Percentiles rank a stretch among this genome's conserved stretches.
phyloP scores from a whole-genome alignment of 2,113 vertebrate species.

The Dromiciops gliroides region DNA sequence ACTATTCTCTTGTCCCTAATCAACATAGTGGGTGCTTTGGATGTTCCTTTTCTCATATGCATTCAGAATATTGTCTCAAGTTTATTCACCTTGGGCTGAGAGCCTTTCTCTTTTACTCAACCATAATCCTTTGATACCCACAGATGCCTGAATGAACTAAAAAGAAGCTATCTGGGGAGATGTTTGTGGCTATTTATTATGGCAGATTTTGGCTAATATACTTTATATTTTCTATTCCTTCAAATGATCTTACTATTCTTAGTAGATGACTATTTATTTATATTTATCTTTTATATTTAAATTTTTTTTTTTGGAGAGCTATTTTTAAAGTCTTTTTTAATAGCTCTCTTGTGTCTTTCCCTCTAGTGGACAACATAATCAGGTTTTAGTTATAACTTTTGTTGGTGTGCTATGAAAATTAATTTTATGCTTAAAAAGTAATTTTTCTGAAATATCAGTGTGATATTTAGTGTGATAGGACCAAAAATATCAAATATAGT shows the following conservation, averaged over 20 bases:
- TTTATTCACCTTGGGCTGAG: background rate
- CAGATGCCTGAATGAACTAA: constrained; percentile 17
- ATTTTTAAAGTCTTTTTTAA: constrained; percentile 44
- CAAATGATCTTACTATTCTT: constrained; percentile 32
- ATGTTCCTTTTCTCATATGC: constrained; percentile 38
- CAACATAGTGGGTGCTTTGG: constrained; percentile 25
- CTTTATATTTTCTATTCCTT: constrained; percentile 34
- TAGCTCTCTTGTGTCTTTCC: background rate
- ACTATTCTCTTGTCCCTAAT: constrained; percentile 20
- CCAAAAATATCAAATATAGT: background rate
- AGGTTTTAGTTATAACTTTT: constrained; percentile 13
- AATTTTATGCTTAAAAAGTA: background rate
- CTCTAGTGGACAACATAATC: background rate
- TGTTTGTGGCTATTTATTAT: background rate
- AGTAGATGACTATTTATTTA: too few relatives aligned
- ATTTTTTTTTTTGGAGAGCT: too few relatives aligned
- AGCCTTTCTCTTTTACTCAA: constrained; percentile 37
- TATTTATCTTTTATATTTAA: too few relatives aligned
- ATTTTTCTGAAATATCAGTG: background rate
- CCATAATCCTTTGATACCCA: background rate
- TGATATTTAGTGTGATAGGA: background rate
- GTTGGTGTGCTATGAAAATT: background rate
- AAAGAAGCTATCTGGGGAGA: constrained; percentile 30
- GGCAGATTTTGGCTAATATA: background rate
- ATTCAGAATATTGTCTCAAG: constrained; percentile 30